A percentile compares a stretch with the other conserved stretches of the same genome.
These are phyloP conservation scores for Drosophila saltans DNA, from an alignment of 1,140 invertebrate genomes.

Conservation along the genomic window DNA sequence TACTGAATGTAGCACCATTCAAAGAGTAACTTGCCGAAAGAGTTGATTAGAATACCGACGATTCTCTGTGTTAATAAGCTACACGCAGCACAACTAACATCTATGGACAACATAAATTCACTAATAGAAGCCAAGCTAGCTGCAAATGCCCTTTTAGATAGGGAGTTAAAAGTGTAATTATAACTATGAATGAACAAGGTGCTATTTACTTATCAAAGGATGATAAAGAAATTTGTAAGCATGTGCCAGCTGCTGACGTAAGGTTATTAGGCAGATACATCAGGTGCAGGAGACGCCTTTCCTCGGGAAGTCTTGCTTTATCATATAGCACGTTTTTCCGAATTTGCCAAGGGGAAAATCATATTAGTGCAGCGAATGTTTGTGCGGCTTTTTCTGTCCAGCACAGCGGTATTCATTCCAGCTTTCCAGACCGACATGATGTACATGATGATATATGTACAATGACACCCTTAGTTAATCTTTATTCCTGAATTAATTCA, in stretches of 20 bases:
- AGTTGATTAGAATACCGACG: conserved; percentile 87
- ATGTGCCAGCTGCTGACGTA: conserved; percentile 87
- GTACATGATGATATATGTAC: conserved; percentile 26
- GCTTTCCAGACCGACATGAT: conserved; percentile 48
- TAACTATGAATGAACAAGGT: conserved; percentile 91
- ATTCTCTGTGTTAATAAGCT: conserved; percentile 96
- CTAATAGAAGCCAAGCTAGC: conserved; percentile 85
- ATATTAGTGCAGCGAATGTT: conserved; percentile 88
- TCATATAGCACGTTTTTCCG: conserved; percentile 87
- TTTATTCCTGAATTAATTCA: conserved; percentile 16
- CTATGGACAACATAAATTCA: conserved; percentile 80
- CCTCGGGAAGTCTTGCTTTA: conserved; percentile 93
- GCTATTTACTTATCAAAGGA: conserved; percentile 87
- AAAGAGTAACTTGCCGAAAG: conserved; percentile 85
- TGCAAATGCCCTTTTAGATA: conserved; percentile 85
- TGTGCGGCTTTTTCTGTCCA: conserved; percentile 91
- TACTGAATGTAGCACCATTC: conserved; percentile 94
- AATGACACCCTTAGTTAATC: conserved; percentile 17
- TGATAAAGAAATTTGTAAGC: conserved; percentile 75
- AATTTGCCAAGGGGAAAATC: conserved; percentile 86
- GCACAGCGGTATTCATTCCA: conserved; percentile 91
- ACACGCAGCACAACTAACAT: conserved; percentile 91
- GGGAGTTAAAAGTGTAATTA: conserved; percentile 90
- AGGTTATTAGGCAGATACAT: conserved; percentile 90
- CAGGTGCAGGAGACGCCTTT: conserved; percentile 96